Conservation (phyloP, 2,113 vertebrate species). For the Varanus komodoensis region DNA sequence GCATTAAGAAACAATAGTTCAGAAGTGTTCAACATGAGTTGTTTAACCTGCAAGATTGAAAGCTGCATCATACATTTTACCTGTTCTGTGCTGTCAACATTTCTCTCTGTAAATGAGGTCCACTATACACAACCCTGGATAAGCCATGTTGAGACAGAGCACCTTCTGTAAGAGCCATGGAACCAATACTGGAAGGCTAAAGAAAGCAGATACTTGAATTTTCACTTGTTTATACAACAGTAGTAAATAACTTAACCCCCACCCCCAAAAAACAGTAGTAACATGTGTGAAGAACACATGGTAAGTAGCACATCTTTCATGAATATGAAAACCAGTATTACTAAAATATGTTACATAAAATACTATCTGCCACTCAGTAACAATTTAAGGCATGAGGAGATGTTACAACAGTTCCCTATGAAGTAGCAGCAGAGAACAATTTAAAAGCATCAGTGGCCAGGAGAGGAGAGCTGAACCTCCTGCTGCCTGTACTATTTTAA, state of each 20-base stretch:
- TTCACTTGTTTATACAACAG: neutral
- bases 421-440: neutral
- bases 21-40: neutral
- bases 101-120: conserved; percentile 96
- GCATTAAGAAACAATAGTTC: neutral
- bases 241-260: neutral
- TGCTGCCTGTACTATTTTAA: neutral
- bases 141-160: conserved; percentile 95
- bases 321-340: neutral
- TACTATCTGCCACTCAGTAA: neutral
- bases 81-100: conserved; percentile 97
- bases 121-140: conserved; percentile 93
- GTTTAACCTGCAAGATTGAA: neutral
- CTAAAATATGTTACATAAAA: neutral
- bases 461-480: neutral
- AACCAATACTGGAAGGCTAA: conserved; percentile 95
- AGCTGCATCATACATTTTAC: conserved; percentile 68
- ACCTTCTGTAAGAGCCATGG: conserved; percentile 95
- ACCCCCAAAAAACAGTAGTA: too few relatives aligned
- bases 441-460: neutral
- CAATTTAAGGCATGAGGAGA: neutral
- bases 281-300: neutral
- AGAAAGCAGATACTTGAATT: conserved; percentile 37
- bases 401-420: neutral
- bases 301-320: neutral